Evolutionary conservation across 2,797 vertebrate species (phyloP), one percentile per base, ranked within the genome.

Genomic region (Hylomyscus alleni): DNA sequence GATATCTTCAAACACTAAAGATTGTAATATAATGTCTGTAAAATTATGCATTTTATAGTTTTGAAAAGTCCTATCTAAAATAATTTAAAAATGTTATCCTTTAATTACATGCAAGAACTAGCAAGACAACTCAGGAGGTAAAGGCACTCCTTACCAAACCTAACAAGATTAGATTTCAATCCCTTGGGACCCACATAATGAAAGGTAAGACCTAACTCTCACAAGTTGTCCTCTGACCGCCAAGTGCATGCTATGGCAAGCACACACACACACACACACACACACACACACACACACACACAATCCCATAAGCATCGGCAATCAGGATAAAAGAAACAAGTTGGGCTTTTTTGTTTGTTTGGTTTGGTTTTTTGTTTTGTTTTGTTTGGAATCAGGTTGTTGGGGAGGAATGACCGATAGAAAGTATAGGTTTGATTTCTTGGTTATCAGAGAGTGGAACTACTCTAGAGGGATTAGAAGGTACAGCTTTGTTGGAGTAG

Each of bases 1-100:
- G 76, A 85, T 95, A 96, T 94, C 96, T 97, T 97, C 96, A 96
- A 94, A 76, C 83, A 89, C 62, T 90, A 52, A 95, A 72, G 89
- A 89, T 37, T 89, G 34, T 62, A 97, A 89, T 90, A 97, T 83
- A 93, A 95, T 26, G 40, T 93, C 44, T 65, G 78, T 81, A 96
- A 84, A 94, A 95, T 13, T 40, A 73, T 85, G 73, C 44, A 3
- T 94, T 75, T 91, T 95, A 84, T 87, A 86, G 86, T 93, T 96
- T 94, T 78, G 91, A 50, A 92, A 97, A 97, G 67, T 82, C 81
- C 91, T 91, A 80, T 85, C 91, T 73, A 52, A 83, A 81, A 86
- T 8, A 65, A 62, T 52, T 90, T 86, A 44, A 56, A 97, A 73
- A 47, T 26, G 15, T 17, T 15, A 31, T 52, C 52, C 54, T 80